Conservation (phyloP, 1,140 invertebrate species). For the Aphaenogaster floridana region DNA sequence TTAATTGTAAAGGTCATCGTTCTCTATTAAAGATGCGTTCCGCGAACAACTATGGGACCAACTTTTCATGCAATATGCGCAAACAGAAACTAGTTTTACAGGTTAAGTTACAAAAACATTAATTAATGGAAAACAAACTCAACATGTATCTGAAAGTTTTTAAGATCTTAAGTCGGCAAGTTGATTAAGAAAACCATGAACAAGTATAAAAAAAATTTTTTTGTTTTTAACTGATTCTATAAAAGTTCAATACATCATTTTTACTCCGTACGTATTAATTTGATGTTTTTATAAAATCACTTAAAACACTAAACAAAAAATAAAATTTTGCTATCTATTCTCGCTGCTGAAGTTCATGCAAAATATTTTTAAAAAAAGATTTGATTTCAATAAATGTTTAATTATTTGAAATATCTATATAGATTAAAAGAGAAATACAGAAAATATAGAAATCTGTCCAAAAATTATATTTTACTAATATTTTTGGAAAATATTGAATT, state of each 20-base stretch:
- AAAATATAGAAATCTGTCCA: background rate
- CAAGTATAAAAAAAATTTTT: background rate
- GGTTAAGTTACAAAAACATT: constrained; percentile 1
- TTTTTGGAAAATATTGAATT: background rate
- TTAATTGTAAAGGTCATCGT: background rate
- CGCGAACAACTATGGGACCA: background rate
- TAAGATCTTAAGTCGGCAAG: constrained; percentile 2
- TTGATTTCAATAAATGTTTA: background rate
- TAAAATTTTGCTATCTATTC: background rate
- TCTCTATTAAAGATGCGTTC: background rate
- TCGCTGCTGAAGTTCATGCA: background rate
- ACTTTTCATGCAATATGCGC: background rate
- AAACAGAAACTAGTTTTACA: background rate
- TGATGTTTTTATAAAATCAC: background rate
- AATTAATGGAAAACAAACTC: background rate
- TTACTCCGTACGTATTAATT: background rate
- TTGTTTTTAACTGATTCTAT: background rate
- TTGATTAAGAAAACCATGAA: constrained; percentile 3
- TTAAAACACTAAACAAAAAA: background rate
- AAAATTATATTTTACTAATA: background rate
- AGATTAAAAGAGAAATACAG: background rate
- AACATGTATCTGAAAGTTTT: background rate
- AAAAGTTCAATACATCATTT: background rate
- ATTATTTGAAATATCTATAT: background rate
- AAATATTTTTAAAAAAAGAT: background rate